phyloP scores from a whole-genome alignment of 2,888 invertebrate species.

The Hirtodrosophila cameraria region DNA sequence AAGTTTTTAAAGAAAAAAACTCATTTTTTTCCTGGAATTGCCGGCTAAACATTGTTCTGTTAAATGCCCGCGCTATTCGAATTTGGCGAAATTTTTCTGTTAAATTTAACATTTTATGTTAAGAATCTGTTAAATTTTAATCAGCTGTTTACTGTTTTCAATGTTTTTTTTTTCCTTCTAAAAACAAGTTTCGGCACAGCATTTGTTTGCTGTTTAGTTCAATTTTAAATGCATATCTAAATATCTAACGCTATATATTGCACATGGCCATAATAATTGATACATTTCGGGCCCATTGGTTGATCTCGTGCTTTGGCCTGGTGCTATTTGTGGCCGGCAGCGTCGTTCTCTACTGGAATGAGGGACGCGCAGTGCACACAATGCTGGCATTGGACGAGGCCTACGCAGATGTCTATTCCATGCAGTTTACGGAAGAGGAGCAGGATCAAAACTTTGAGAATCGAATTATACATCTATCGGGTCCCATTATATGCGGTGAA shows the following conservation, averaged over 20 bases:
- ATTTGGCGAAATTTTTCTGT: no score
- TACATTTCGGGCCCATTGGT: slow-evolving; percentile 85
- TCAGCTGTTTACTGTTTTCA: no score
- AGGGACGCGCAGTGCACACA: slow-evolving; percentile 92
- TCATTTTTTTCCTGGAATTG: no score
- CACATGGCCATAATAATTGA: slow-evolving; percentile 71
- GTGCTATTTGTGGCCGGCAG: slow-evolving; percentile 88
- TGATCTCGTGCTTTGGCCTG: slow-evolving; percentile 89
- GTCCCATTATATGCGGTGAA: slow-evolving; percentile 89
- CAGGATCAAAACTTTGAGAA: slow-evolving; percentile 89
- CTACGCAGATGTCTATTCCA: slow-evolving; percentile 85
- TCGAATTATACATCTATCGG: slow-evolving; percentile 90
- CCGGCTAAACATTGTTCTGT: no score
- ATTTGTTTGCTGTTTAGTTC: slow-evolving; percentile 18
- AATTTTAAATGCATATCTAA: slow-evolving; percentile 27
- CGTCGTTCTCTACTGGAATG: slow-evolving; percentile 92
- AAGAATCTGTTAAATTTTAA: no score
- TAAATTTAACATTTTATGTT: no score
- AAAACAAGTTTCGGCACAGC: slow-evolving; percentile 9
- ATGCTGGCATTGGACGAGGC: slow-evolving; percentile 92
- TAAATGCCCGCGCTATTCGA: no score
- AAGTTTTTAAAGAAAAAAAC: no score
- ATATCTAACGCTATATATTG: neutral
- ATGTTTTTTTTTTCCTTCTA: no score
- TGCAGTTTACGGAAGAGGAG: slow-evolving; percentile 88